phyloP scores from a whole-genome alignment of 1,140 invertebrate species.

The Galleria mellonella region DNA sequence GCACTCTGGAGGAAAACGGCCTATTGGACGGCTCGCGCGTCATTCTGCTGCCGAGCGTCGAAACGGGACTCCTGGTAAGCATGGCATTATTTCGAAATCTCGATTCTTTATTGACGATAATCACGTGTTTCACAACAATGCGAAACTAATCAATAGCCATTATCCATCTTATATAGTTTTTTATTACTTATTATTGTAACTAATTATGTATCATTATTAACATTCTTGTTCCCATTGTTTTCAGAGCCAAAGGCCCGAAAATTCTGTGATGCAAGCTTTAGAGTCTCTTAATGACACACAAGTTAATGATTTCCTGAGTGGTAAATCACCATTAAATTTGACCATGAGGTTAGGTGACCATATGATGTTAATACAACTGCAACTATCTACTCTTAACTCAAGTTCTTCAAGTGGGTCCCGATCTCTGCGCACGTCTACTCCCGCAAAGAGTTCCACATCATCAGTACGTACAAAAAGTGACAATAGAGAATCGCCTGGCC shows the following conservation, averaged over 20 bases:
- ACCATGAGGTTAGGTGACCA: constrained; percentile 96
- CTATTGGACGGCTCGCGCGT: constrained; percentile 90
- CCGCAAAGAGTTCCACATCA: constrained; percentile 35
- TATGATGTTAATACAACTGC: constrained; percentile 97
- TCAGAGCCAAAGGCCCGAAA: constrained; percentile 92
- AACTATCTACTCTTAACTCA: constrained; percentile 87
- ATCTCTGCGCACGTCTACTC: constrained; percentile 54
- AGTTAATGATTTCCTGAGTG: constrained; percentile 95
- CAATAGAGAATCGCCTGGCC: constrained; percentile 38
- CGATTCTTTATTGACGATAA: constrained; percentile 39
- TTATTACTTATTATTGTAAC: constrained; percentile 12
- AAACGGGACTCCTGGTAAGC: constrained; percentile 95
- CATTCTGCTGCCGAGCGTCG: constrained; percentile 92
- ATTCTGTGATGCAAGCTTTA: constrained; percentile 95
- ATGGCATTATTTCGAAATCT: constrained; percentile 47
- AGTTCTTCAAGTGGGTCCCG: constrained; percentile 33
- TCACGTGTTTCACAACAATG: constrained; percentile 63
- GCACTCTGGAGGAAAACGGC: constrained; percentile 89
- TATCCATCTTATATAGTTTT: constrained; percentile 18
- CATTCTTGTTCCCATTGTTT: constrained; percentile 52
- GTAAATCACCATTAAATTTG: constrained; percentile 93
- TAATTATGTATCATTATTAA: constrained; percentile 19
- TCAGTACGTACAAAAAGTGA: constrained; percentile 42
- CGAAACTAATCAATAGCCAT: constrained; percentile 48
- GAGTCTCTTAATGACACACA: constrained; percentile 94